Evolutionary conservation across 1,140 invertebrate species (phyloP).

Genomic region (Solenopsis invicta): DNA sequence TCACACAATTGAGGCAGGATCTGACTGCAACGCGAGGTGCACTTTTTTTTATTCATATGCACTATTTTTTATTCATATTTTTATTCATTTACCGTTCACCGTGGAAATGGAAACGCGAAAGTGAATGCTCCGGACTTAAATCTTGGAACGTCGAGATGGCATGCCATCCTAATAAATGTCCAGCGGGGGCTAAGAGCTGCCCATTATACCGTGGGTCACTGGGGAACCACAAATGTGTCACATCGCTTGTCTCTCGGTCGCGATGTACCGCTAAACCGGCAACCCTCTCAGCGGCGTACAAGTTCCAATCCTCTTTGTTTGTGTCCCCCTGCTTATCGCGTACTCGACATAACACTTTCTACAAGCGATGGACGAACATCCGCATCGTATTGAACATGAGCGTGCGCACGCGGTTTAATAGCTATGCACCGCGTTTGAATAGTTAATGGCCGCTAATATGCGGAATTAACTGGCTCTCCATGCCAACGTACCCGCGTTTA

Average conservation of each 20-base stretch:
- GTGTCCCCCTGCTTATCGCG: conserved; percentile 42
- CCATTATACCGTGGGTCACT: conserved; percentile 72
- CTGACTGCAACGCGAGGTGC: background rate
- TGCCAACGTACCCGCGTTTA: conserved; percentile 29
- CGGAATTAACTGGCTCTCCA: conserved; percentile 49
- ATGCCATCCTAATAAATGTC: conserved; percentile 63
- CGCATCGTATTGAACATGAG: conserved; percentile 42
- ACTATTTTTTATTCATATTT: no score
- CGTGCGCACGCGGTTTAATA: conserved; percentile 48
- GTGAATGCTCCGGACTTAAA: background rate
- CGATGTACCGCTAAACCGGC: conserved; percentile 67
- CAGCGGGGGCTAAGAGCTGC: conserved; percentile 18
- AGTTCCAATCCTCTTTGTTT: conserved; percentile 62
- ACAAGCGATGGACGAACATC: conserved; percentile 48
- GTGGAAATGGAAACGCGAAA: background rate
- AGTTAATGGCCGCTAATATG: conserved; percentile 50
- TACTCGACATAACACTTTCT: conserved; percentile 58
- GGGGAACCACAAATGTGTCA: conserved; percentile 83
- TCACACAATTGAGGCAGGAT: background rate
- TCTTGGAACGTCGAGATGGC: conserved; percentile 37
- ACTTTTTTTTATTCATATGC: background rate
- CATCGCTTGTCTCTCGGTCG: conserved; percentile 70
- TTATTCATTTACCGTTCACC: background rate
- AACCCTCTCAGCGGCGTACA: conserved; percentile 65
- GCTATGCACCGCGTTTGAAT: conserved; percentile 49